Evolutionary conservation across 2,797 vertebrate genomes (phyloP), one percentile per base, ranked within the genome.

Genomic region (Hypotaenidia philippensis): DNA sequence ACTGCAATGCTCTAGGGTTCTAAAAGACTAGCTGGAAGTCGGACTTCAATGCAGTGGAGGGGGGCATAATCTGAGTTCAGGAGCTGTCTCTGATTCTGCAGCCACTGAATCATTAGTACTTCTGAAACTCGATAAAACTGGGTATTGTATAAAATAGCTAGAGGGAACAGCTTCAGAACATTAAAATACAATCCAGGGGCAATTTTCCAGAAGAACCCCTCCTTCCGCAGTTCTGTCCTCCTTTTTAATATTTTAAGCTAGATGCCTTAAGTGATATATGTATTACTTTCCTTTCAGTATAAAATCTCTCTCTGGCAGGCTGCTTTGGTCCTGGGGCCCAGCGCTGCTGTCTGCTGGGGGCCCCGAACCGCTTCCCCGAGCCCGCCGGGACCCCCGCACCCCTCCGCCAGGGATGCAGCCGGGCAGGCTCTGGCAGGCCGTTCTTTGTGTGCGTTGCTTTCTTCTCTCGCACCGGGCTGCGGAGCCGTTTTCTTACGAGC

Each of bases 191-290:
- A 88, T 87, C 97, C 94, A 94, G 3, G 7, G 96, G 95, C 93
- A 94, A 89, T 96, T 93, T 96, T 96, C 69, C 57, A 50, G 65
- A 93, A 93, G 84, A 95, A 72, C 26, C 41, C 26, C 20, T 70
- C 88, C 94, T 96, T 93, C 94, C 93, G 66, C 68, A 92, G 79
- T 69, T 86, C 83, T 97, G 90, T 66, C 84, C 80, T 97, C 94
- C 83, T 94, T 93, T 96, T 97, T 53, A 97, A 94, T 97, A 95
- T 97, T 97, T 98, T 94, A 98, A 97, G 89, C 74, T 85, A 50
- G 52, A 34, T 91, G 96, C 95, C 97, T 94, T 90, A 96, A 97
- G 97, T 96, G 95, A 70, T 95, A 18, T 32, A 59, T 70, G 80
- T 57, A 89, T 95, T 94, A 44, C 85, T 94, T 89, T 77, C 77